Percentiles rank a stretch among this genome's conserved stretches.
These are phyloP conservation scores for Etheostoma spectabile DNA, from an alignment of 2,113 vertebrate genomes.

Conservation along the genomic window DNA sequence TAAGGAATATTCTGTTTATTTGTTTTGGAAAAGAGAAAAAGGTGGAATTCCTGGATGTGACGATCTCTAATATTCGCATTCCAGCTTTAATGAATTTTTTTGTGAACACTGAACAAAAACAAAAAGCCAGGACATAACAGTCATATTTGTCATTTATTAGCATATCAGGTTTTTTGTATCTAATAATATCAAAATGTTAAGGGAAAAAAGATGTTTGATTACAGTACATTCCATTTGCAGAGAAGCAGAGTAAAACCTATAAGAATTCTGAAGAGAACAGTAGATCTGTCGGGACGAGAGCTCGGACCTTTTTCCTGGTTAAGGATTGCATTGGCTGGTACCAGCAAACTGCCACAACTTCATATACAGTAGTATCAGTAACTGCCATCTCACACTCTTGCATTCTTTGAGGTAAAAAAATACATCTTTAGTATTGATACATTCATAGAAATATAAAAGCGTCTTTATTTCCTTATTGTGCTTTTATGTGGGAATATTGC, in stretches of 20 bases:
- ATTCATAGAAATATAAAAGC: slow-evolving; percentile 84
- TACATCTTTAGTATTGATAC: slow-evolving; percentile 79
- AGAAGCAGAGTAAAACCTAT: slow-evolving; percentile 66
- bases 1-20: not conserved
- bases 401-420: slow-evolving; percentile 78
- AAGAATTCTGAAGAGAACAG: slow-evolving; percentile 60
- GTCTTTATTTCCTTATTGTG: slow-evolving; percentile 74
- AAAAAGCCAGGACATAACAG: slow-evolving; percentile 51
- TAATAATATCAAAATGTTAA: slow-evolving; percentile 79
- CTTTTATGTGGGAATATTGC: slow-evolving; percentile 79
- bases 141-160: slow-evolving; percentile 81
- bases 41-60: not conserved
- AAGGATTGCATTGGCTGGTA: slow-evolving; percentile 64
- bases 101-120: slow-evolving; percentile 14
- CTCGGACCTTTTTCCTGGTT: slow-evolving; percentile 54
- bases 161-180: slow-evolving; percentile 72
- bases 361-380: slow-evolving; percentile 42
- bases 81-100: not conserved
- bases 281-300: slow-evolving; percentile 54
- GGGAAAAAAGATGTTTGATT: slow-evolving; percentile 63
- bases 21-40: not conserved
- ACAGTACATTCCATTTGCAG: slow-evolving; percentile 83
- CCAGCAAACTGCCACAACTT: slow-evolving; percentile 48
- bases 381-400: slow-evolving; percentile 49
- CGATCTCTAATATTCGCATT: not conserved